Conservation (phyloP, 2,113 vertebrate genomes). For the Choloepus hoffmanni region DNA sequence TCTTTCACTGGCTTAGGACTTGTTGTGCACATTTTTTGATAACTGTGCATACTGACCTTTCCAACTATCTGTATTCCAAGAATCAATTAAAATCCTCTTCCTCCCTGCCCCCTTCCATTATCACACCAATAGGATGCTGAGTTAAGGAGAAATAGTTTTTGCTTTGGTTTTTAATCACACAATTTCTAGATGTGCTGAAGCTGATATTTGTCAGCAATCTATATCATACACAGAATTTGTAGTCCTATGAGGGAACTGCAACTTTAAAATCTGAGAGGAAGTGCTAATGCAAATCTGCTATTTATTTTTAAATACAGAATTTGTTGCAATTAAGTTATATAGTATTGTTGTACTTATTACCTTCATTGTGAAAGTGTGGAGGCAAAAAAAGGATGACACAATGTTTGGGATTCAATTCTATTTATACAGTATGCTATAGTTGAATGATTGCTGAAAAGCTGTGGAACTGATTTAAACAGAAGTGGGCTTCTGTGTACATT, state of each 20-base stretch:
- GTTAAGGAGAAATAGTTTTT: slow-evolving; percentile 9
- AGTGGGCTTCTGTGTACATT: not conserved
- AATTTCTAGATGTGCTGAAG: slow-evolving; percentile 33
- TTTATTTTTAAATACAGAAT: slow-evolving; percentile 18
- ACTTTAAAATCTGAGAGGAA: slow-evolving; percentile 42
- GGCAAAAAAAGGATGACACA: not conserved
- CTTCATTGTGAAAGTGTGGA: not conserved
- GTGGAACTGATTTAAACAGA: not conserved
- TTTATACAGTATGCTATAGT: not conserved
- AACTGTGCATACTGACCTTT: slow-evolving; percentile 40
- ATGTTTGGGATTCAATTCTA: not conserved
- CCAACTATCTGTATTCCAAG: slow-evolving; percentile 47
- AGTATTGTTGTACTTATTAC: not conserved
- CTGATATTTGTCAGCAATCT: not conserved
- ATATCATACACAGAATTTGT: not conserved
- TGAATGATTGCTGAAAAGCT: not conserved
- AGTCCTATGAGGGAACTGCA: not conserved
- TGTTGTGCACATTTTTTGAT: slow-evolving; percentile 47
- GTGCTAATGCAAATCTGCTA: not conserved
- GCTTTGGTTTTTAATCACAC: slow-evolving; percentile 16
- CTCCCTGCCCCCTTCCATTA: not conserved
- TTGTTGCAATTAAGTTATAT: slow-evolving; percentile 3
- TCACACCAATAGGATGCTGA: not conserved
- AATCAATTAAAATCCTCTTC: slow-evolving; percentile 34
- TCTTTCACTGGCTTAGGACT: slow-evolving; percentile 23